Evolutionary conservation across 2,888 invertebrate species (phyloP), one percentile per base, ranked within the genome.

Genomic region (Zootermopsis nevadensis): DNA sequence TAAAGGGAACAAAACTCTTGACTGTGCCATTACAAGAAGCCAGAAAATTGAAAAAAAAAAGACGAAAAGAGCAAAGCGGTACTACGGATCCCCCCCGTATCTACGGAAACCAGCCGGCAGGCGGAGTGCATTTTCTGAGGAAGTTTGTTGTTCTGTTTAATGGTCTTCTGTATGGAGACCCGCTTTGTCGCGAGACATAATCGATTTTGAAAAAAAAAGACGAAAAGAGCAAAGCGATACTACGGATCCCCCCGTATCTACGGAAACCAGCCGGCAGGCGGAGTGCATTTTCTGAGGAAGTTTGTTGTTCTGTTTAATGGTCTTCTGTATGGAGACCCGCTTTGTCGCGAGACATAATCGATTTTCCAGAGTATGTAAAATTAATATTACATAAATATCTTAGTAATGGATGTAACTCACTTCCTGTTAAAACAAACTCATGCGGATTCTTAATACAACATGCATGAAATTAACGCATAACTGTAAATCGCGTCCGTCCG

Each of bases 1-100:
- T 60, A 60, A 60, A 60, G 60, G 60, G 60, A 60, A 27, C 60
- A 27, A n/a, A 60, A 60, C 60, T 60, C 60, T n/a, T 60, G n/a
- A n/a, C 60, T n/a, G 1, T 60, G 8, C 60, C 60, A 60, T 60
- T 27, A 60, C 27, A 27, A 60, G 60, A 27, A 60, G 60, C 60
- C 60, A 1, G 60, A n/a, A 60, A 60, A 60, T 60, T 60, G 60
- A 60, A 60, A 60, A n/a, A 60, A 60, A 60, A 60, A 60, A 60
- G 60, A 60, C n/a, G 60, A 27, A n/a, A 60, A 60, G 60, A 27
- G 60, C n/a, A 60, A 60, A n/a, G 60, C 27, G 60, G n/a, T 60
- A 60, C 60, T 27, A 60, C 0, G 60, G 27, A 27, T 60, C 15
- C 60, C 6, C 48, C 7, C 60, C 60, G n/a, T 60, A 60, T 60